phyloP scores from a whole-genome alignment of 2,113 vertebrate genomes.

The Megalops atlanticus region DNA sequence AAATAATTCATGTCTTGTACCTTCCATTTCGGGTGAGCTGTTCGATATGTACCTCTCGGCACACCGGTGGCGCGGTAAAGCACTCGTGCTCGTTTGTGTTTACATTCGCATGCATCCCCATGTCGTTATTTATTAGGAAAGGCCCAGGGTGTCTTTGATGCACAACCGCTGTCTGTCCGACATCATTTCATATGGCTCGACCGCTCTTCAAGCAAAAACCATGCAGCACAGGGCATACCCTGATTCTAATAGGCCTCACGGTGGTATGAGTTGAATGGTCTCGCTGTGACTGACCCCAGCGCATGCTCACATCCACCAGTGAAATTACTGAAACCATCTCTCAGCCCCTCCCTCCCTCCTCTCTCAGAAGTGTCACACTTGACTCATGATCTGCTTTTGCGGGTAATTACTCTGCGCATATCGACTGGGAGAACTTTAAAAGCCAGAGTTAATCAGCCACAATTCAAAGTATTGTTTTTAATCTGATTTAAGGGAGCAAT shows the following conservation, averaged over 20 bases:
- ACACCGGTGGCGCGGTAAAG: background rate
- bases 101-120: background rate
- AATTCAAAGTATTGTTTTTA: background rate
- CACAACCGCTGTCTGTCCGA: no score
- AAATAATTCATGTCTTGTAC: background rate
- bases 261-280: no score
- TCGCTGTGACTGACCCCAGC: background rate
- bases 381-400: slow-evolving; percentile 62
- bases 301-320: background rate
- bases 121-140: background rate
- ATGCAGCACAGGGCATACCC: background rate
- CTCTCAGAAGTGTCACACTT: slow-evolving; percentile 62
- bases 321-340: slow-evolving; percentile 1
- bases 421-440: slow-evolving; percentile 62
- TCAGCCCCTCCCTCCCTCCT: slow-evolving; percentile 22
- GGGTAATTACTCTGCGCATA: slow-evolving; percentile 74
- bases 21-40: no score
- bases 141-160: background rate
- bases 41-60: background rate
- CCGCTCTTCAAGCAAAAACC: background rate
- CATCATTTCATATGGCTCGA: background rate
- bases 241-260: no score
- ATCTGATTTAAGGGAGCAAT: background rate
- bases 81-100: background rate
- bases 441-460: background rate